A percentile compares a stretch with the other conserved stretches of the same genome.
Conservation (phyloP, 2,888 invertebrate species). For the Heliconius sara region DNA sequence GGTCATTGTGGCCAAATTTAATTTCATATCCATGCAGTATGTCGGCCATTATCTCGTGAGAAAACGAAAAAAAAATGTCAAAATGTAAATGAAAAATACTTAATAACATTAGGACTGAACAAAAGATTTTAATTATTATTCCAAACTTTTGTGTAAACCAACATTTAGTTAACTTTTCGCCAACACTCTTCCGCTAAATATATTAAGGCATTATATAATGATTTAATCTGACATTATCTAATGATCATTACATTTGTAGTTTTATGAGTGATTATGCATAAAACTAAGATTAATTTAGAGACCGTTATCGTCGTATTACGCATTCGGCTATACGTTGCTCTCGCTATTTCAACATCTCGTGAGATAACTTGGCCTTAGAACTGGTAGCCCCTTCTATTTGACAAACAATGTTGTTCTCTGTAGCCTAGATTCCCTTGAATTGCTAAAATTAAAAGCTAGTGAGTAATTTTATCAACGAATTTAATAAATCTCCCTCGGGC, state of each 20-base stretch:
- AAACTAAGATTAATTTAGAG: conserved; percentile 37
- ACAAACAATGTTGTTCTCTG: conserved; percentile 44
- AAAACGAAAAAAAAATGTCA: not conserved
- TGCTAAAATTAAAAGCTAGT: conserved; percentile 10
- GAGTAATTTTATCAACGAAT: not conserved
- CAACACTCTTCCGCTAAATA: conserved; percentile 11
- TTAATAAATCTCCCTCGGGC: not conserved
- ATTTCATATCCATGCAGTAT: not conserved
- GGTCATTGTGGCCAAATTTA: not conserved
- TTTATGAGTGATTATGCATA: conserved; percentile 24
- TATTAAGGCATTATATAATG: conserved; percentile 17
- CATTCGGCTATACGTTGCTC: conserved; percentile 54
- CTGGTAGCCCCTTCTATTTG: conserved; percentile 49
- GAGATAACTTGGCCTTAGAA: conserved; percentile 64
- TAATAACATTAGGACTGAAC: not conserved
- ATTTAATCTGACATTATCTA: conserved; percentile 30
- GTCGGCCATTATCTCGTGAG: not conserved
- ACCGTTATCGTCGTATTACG: conserved; percentile 47
- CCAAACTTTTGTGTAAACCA: not conserved
- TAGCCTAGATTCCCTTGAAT: conserved; percentile 41
- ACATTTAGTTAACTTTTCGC: not conserved
- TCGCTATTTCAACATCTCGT: conserved; percentile 69
- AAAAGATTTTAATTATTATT: conserved; percentile 3
- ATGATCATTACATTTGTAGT: conserved; percentile 22
- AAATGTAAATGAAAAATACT: not conserved